These are phyloP conservation scores for Pseudomugil tenellus DNA, from an alignment of 2,797 vertebrate species.

Conservation along the genomic window DNA sequence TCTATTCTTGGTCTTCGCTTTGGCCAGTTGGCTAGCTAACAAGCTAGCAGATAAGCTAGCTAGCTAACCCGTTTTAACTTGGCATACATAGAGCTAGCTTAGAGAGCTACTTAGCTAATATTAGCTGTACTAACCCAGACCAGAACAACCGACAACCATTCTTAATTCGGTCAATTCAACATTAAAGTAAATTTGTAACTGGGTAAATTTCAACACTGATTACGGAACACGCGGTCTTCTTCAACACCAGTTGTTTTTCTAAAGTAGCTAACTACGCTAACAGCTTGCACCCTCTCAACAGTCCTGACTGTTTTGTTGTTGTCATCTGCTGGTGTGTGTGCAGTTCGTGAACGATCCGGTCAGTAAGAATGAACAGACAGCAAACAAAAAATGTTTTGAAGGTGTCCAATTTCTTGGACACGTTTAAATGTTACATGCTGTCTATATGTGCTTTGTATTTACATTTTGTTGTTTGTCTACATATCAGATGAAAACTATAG, in stretches of 20 bases:
- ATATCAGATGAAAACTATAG: neutral
- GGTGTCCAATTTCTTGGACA: neutral
- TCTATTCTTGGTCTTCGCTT: conserved; percentile 58
- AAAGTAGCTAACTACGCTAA: conserved; percentile 71
- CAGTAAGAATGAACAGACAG: neutral
- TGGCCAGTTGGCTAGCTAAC: conserved; percentile 60
- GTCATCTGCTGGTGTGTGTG: conserved; percentile 76
- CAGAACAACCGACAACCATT: conserved; percentile 41
- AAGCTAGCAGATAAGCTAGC: conserved; percentile 71
- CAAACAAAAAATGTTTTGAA: neutral
- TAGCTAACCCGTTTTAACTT: conserved; percentile 72
- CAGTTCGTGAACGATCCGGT: conserved; percentile 32
- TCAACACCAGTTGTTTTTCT: conserved; percentile 57
- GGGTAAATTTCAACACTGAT: conserved; percentile 16
- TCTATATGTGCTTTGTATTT: neutral
- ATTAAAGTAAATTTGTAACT: neutral
- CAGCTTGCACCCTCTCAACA: conserved; percentile 70
- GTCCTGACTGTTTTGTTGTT: conserved; percentile 84
- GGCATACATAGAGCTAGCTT: conserved; percentile 71
- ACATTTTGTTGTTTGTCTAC: neutral
- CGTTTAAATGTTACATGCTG: neutral
- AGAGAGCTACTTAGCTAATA: conserved; percentile 58
- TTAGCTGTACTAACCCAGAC: conserved; percentile 43
- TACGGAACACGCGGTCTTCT: conserved; percentile 24
- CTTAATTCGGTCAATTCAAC: conserved; percentile 11